A percentile compares a stretch with the other conserved stretches of the same genome.
Conservation (phyloP, 64 coral and sea anemone genomes). For the Pachyseris speciosa region DNA sequence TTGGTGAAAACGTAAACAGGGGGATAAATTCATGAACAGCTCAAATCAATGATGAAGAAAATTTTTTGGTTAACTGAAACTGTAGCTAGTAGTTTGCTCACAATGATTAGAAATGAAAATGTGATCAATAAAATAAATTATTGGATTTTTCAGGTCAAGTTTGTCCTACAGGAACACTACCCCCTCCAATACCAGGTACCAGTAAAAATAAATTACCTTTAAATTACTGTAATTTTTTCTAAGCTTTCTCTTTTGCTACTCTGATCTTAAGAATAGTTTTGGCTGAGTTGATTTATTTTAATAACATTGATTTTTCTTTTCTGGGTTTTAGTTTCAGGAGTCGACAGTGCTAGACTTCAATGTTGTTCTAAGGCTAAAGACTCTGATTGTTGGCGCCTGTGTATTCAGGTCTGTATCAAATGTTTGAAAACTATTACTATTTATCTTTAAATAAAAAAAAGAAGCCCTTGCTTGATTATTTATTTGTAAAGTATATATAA, state of each 20-base stretch:
- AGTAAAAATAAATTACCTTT: not conserved
- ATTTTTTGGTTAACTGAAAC: too few relatives aligned
- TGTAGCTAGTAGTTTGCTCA: not conserved
- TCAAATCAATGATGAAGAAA: too few relatives aligned
- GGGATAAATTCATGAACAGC: too few relatives aligned
- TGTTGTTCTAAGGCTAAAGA: conserved; percentile 84
- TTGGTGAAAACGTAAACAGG: too few relatives aligned
- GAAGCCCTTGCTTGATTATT: too few relatives aligned
- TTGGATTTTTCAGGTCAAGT: conserved; percentile 2
- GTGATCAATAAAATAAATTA: not conserved
- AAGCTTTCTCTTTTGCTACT: too few relatives aligned
- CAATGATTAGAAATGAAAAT: not conserved
- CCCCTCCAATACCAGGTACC: conserved; percentile 5
- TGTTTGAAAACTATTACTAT: not conserved
- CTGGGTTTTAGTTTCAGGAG: conserved; percentile 20
- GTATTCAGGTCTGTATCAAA: conserved; percentile 69
- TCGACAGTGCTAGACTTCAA: conserved; percentile 84
- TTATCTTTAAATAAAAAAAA: too few relatives aligned
- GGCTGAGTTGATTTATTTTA: not conserved
- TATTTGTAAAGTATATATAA: too few relatives aligned
- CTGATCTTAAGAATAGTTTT: not conserved
- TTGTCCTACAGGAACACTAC: not conserved
- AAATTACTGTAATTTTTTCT: not conserved
- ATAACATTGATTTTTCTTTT: not conserved
- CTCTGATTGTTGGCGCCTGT: conserved; percentile 64